Percentiles rank a stretch among this genome's conserved stretches.
These are phyloP conservation scores for Archivesica marissinica DNA, from an alignment of 1,140 invertebrate genomes.

Conservation along the genomic window DNA sequence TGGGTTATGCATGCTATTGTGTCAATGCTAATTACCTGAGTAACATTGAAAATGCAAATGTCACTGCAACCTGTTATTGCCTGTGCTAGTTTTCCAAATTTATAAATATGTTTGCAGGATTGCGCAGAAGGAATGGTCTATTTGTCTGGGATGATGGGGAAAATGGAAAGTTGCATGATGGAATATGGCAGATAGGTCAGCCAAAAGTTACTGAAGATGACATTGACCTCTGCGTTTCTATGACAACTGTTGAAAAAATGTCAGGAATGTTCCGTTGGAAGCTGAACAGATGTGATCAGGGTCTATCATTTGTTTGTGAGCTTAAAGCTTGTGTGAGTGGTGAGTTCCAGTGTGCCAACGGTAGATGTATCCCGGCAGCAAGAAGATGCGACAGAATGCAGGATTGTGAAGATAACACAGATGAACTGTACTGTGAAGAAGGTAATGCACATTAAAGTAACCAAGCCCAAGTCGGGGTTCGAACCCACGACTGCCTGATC, in stretches of 20 bases:
- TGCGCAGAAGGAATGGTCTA: neutral
- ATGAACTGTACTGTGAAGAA: constrained; percentile 7
- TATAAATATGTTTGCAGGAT: neutral
- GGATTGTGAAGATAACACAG: constrained; percentile 14
- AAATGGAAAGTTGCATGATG: neutral
- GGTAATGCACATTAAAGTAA: too few species aligned
- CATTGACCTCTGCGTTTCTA: constrained; percentile 22
- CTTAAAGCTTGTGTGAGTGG: constrained; percentile 10
- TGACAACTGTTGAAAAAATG: neutral
- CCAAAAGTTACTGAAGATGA: neutral
- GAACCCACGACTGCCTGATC: too few species aligned
- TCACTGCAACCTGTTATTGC: too few species aligned
- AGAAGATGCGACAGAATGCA: neutral
- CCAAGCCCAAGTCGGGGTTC: too few species aligned
- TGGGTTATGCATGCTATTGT: too few species aligned
- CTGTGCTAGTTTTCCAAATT: too few species aligned
- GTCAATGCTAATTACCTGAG: too few species aligned
- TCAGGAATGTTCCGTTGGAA: constrained; percentile 19
- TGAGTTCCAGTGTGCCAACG: constrained; percentile 4
- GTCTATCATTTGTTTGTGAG: constrained; percentile 28
- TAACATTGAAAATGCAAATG: too few species aligned
- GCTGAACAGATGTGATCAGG: constrained; percentile 17
- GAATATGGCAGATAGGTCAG: constrained; percentile 40
- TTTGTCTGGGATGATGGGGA: constrained; percentile 7
- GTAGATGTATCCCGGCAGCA: neutral